Conservation (phyloP, 2,888 invertebrate genomes). For the Tachina lurida region DNA sequence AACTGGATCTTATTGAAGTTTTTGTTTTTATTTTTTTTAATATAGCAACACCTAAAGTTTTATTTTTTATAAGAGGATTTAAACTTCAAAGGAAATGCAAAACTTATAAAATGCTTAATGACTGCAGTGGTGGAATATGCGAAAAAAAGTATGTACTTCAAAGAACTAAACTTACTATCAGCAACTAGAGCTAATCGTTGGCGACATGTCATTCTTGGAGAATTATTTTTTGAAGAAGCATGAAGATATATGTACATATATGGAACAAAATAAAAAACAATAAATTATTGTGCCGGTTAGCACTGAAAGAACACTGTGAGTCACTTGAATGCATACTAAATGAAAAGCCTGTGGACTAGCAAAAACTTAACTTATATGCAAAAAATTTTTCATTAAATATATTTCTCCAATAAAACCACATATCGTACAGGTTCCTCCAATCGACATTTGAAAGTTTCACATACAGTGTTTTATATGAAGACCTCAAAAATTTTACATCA, state of each 20-base stretch:
- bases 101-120: constrained; percentile 47
- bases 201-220: constrained; percentile 21
- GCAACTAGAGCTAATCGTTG: constrained; percentile 55
- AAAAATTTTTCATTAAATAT: not conserved
- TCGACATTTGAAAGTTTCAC: no score
- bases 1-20: constrained; percentile 53
- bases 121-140: constrained; percentile 21
- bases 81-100: constrained; percentile 60
- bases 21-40: not conserved
- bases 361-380: not conserved
- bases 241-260: not conserved
- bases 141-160: constrained; percentile 41
- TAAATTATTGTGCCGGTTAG: not conserved
- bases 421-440: no score
- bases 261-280: not conserved
- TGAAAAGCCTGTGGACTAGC: not conserved
- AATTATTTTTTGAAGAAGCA: not conserved
- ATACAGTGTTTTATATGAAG: no score
- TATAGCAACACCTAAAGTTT: constrained; percentile 55
- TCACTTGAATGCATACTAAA: not conserved
- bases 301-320: not conserved
- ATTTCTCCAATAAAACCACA: no score
- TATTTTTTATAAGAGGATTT: constrained; percentile 61
- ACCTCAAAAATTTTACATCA: no score
- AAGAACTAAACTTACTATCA: constrained; percentile 45